Evolutionary conservation across 2,888 invertebrate species (phyloP).

Genomic region (Drosophila koepferae): DNA sequence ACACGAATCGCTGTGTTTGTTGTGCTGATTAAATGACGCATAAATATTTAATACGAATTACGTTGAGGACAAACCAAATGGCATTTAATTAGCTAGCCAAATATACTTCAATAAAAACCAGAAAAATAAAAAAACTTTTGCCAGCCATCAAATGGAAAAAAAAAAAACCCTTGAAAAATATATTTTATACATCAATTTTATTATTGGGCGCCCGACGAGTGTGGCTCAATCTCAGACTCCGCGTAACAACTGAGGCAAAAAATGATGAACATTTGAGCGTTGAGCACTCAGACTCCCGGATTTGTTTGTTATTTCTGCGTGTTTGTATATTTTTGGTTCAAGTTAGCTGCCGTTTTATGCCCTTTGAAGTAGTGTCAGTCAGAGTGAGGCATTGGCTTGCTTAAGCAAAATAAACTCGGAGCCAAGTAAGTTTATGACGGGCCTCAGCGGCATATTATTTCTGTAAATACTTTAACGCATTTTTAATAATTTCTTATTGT

Average conservation of each 20-base stretch:
- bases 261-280: not conserved
- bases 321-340: constrained; percentile 24
- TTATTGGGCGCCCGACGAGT: constrained; percentile 56
- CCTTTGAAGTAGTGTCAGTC: constrained; percentile 64
- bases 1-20: constrained; percentile 15
- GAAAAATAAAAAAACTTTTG: constrained; percentile 27
- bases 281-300: constrained; percentile 13
- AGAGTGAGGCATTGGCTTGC: constrained; percentile 27
- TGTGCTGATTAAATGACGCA: constrained; percentile 58
- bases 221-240: constrained; percentile 13
- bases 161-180: constrained; percentile 49
- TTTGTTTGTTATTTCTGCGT: constrained; percentile 51
- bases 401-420: constrained; percentile 40
- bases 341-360: constrained; percentile 66
- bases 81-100: constrained; percentile 69
- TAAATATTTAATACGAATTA: constrained; percentile 66
- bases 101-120: constrained; percentile 44
- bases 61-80: constrained; percentile 38
- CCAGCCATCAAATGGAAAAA: too few relatives aligned
- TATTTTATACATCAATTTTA: constrained; percentile 55
- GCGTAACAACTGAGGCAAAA: constrained; percentile 20
- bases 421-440: constrained; percentile 52
- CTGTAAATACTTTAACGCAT: constrained; percentile 70
- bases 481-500: constrained; percentile 69
- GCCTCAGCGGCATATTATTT: constrained; percentile 65